phyloP scores from a whole-genome alignment of 2,113 vertebrate species.

The Epinephelus lanceolatus region DNA sequence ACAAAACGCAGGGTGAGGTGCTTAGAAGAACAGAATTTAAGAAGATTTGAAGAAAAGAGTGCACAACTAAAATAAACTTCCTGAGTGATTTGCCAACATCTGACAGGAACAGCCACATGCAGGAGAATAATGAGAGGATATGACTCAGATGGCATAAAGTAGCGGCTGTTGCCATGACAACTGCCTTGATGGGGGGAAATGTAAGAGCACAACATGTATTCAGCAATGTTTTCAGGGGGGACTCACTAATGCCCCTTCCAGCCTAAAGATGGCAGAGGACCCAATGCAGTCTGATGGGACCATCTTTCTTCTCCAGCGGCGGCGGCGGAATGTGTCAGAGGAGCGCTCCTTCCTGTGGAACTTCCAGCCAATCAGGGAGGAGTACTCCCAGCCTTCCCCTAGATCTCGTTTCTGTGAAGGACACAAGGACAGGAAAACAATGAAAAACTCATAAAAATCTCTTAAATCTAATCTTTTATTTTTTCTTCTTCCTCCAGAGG shows the following conservation, averaged over 20 bases:
- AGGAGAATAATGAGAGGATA: constrained; percentile 49
- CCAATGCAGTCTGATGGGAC: constrained; percentile 90
- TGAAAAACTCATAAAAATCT: not conserved
- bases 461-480: not conserved
- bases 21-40: not conserved
- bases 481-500: not conserved
- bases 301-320: constrained; percentile 97
- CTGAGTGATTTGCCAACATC: constrained; percentile 23
- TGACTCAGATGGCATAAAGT: constrained; percentile 54
- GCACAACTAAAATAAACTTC: constrained; percentile 35
- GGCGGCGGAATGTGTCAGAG: constrained; percentile 93
- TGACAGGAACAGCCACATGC: constrained; percentile 35
- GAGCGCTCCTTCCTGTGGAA: constrained; percentile 94
- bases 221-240: not conserved
- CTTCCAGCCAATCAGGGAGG: constrained; percentile 97
- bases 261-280: constrained; percentile 93
- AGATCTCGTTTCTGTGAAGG: constrained; percentile 72
- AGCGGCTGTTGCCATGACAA: constrained; percentile 17
- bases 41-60: not conserved
- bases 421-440: constrained; percentile 9
- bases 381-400: constrained; percentile 97
- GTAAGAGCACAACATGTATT: constrained; percentile 1
- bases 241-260: constrained; percentile 96
- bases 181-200: not conserved
- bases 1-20: constrained; percentile 22